Percentiles rank a stretch among this genome's conserved stretches.
These are phyloP conservation scores for Mactra quadrangularis DNA, from an alignment of 1,140 invertebrate species.

Conservation along the genomic window DNA sequence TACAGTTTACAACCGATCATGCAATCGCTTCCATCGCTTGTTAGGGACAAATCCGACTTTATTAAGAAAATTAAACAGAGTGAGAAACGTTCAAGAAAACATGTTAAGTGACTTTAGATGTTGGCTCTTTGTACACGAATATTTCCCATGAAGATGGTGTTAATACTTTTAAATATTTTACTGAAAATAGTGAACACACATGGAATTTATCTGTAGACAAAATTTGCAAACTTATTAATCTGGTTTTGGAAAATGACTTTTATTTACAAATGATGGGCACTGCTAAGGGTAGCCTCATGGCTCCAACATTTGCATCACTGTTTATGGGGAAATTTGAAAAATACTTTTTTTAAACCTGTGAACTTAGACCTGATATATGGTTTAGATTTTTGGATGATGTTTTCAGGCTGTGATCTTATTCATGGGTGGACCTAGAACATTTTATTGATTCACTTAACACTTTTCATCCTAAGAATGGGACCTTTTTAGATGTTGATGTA, in stretches of 20 bases:
- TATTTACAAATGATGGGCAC: slow-evolving; percentile 40
- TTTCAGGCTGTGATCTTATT: no score
- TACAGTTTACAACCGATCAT: slow-evolving; percentile 1
- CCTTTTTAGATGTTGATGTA: slow-evolving; percentile 39
- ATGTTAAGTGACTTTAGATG: not conserved
- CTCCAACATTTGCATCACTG: no score
- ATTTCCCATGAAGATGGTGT: slow-evolving; percentile 15
- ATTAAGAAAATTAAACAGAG: not conserved
- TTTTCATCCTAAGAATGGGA: not conserved
- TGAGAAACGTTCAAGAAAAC: not conserved
- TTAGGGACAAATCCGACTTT: slow-evolving; percentile 21
- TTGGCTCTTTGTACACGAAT: no score
- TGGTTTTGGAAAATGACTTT: no score
- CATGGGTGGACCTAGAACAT: no score
- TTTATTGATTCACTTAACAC: no score
- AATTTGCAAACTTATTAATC: not conserved
- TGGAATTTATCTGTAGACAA: no score
- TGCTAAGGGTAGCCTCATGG: not conserved
- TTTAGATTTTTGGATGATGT: no score
- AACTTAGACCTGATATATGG: no score
- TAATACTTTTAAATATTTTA: not conserved
- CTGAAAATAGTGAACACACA: not conserved
- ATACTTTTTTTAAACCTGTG: no score
- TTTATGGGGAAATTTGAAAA: slow-evolving; percentile 11
- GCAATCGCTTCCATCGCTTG: not conserved